These are phyloP conservation scores for Agonopterix subpropinquella DNA, from an alignment of 2,888 invertebrate species.

Conservation along the genomic window DNA sequence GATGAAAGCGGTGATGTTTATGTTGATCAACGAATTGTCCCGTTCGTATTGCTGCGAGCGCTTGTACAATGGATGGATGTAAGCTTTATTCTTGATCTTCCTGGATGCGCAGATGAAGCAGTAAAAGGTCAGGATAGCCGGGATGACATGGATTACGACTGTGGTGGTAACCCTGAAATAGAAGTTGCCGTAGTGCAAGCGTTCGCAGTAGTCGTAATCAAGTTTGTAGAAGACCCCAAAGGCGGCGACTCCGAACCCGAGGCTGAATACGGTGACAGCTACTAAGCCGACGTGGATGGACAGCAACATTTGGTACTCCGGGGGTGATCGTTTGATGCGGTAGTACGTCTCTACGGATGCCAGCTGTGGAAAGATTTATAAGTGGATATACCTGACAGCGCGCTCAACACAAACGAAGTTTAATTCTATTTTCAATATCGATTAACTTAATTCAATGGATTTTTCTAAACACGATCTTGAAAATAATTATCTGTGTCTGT, in stretches of 20 bases:
- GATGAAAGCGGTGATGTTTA: conserved; percentile 79
- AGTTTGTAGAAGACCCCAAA: conserved; percentile 77
- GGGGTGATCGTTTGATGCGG: conserved; percentile 68
- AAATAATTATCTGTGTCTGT: no score
- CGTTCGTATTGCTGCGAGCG: conserved; percentile 77
- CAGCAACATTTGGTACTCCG: conserved; percentile 58
- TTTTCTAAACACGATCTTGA: no score
- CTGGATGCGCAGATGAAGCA: conserved; percentile 69
- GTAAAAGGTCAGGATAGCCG: conserved; percentile 71
- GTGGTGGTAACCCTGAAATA: conserved; percentile 75
- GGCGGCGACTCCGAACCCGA: conserved; percentile 72
- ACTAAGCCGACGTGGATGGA: conserved; percentile 65
- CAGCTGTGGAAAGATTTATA: conserved; percentile 29
- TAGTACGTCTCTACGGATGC: conserved; percentile 81
- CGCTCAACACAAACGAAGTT: no score
- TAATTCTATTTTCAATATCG: no score
- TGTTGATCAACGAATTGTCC: conserved; percentile 77
- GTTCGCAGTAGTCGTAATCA: conserved; percentile 82
- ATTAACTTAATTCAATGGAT: no score
- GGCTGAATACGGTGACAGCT: conserved; percentile 72
- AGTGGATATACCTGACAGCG: no score
- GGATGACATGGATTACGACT: conserved; percentile 75
- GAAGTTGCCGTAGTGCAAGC: conserved; percentile 69
- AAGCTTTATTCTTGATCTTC: conserved; percentile 67
- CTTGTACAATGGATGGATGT: conserved; percentile 72